Evolutionary conservation across 2,797 vertebrate genomes (phyloP).

Genomic region (Kryptopterus vitreolus): DNA sequence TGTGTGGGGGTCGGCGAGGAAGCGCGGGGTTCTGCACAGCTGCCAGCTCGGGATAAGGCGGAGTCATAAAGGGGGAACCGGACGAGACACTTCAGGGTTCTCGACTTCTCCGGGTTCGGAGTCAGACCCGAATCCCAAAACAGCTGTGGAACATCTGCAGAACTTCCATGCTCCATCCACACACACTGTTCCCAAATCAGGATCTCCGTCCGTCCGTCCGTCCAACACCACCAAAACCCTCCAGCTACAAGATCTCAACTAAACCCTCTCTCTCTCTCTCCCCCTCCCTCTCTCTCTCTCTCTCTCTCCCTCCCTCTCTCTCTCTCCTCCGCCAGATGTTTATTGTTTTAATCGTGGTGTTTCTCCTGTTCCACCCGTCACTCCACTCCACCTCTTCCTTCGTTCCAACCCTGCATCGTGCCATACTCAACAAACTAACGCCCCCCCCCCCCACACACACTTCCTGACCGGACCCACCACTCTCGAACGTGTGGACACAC

Average conservation of each 20-base stretch:
- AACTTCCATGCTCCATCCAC: constrained; percentile 49
- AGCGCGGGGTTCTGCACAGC: neutral
- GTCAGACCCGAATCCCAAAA: neutral
- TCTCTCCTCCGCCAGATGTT: constrained; percentile 80
- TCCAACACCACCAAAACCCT: constrained; percentile 36
- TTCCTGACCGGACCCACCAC: constrained; percentile 84
- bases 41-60: neutral
- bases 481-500: constrained; percentile 72
- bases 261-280: constrained; percentile 48
- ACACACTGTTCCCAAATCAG: no score
- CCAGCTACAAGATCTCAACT: constrained; percentile 50
- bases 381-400: constrained; percentile 55
- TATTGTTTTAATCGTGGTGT: constrained; percentile 94
- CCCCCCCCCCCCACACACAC: constrained; percentile 84
- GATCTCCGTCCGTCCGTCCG: constrained; percentile 50
- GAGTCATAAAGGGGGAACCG: neutral
- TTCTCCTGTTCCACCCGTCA: constrained; percentile 84
- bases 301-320: constrained; percentile 38
- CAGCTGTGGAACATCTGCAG: constrained; percentile 28
- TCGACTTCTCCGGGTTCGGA: neutral
- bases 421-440: constrained; percentile 65
- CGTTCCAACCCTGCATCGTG: constrained; percentile 67
- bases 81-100: neutral
- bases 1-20: constrained; percentile 42
- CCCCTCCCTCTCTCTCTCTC: constrained; percentile 52